Base-by-base conservation (phyloP, 2,797 vertebrate species). In the Buphagus erythrorhynchus region DNA sequence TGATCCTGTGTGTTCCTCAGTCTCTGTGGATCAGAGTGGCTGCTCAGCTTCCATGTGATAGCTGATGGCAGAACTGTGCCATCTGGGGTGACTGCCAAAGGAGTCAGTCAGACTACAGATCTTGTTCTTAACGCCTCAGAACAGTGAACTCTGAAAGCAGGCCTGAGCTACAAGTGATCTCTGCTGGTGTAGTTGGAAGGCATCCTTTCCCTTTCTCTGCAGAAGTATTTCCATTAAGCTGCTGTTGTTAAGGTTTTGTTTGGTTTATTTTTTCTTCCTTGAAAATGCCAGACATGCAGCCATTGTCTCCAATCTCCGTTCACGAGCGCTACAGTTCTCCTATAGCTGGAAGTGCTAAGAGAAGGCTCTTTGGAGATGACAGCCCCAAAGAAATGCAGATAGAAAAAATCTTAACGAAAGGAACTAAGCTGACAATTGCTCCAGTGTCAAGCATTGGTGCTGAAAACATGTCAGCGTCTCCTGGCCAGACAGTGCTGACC, bases 281-380 rank as follows among this genome's bases (percentile, higher is more conserved):
- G 95, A 46, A 46, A 52, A 7, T 67, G 18, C 59, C 91, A 99
- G 99, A 99, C 48, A 26, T 98, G 40, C 98, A 97, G 42, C 98
- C 98, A 1, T 95, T 99, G 51, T 99, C 99, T 49, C 99, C 99
- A 0, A 97, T 99, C 78, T 99, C 99, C 2, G 98, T 99, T 67
- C 99, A 99, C 0, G 99, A 99, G 88, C 98, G 99, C 67, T 99
- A 99, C 97, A 99, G 99, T 97, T 99, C 99, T 49, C 99, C 99
- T 9, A 96, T 98, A 2, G 99, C 99, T 5, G 99, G 99, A 74
- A 99, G 99, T 46, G 99, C 99, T 9, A 99, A 99, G 80, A 99
- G 99, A 5, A 99, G 99, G 58, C 99, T 99, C 22, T 99, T 99
- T 51, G 99, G 99, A 10, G 99, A 99, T 33, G 99, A 99, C 79